Base-by-base conservation (phyloP, 2,113 vertebrate species). In the Poeciliopsis occidentalis region DNA sequence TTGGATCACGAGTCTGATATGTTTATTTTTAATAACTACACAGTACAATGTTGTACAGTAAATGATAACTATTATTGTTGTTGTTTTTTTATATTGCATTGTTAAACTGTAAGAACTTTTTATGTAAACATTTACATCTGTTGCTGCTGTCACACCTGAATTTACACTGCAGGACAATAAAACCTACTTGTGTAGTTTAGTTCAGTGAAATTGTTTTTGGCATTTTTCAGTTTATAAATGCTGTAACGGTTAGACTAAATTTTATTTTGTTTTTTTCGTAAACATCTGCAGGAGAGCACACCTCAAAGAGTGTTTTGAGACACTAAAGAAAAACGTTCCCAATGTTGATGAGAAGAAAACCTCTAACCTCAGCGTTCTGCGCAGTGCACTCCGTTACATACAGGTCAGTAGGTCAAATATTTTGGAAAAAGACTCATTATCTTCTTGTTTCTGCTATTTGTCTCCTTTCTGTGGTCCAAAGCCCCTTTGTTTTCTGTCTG, bases 321-420 rank as follows among this genome's bases (percentile, higher is more conserved):
- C 96, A 0, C 94, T 99, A 85, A 99, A 99, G 88, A 97, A 95
- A 87, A 99, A 98, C 81, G 98, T 99, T 92, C 98, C 98, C 64
- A 99, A 97, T 15, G 96, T 98, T 1, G 98, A 99, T 0, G 98
- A 99, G 94, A 99, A 99, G 95, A 99, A 99, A 93, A 99, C 98
- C 10, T 99, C 98, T 87, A 99, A 99, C 94, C 95, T 99, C 91
- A 98, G 97, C 1, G 97, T 99, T 71, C 94, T 99, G 74, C 95
- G 98, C 89, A 98, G 97, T 37, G 98, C 97, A 83, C 92, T 99
- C 92, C 92, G 98, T 90, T 99, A 99, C 91, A 99, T 99, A 87
- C 98, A 99, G 98, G 98, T 99, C 41, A 10, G 41, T 31, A 30
- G 67, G 10, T 11, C 19, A 63, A 31, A 51, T 61, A 2, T 26